A percentile compares a stretch with the other conserved stretches of the same genome.
These are phyloP conservation scores for Silurus lanzhouensis DNA, from an alignment of 2,797 vertebrate genomes.

Conservation along the genomic window DNA sequence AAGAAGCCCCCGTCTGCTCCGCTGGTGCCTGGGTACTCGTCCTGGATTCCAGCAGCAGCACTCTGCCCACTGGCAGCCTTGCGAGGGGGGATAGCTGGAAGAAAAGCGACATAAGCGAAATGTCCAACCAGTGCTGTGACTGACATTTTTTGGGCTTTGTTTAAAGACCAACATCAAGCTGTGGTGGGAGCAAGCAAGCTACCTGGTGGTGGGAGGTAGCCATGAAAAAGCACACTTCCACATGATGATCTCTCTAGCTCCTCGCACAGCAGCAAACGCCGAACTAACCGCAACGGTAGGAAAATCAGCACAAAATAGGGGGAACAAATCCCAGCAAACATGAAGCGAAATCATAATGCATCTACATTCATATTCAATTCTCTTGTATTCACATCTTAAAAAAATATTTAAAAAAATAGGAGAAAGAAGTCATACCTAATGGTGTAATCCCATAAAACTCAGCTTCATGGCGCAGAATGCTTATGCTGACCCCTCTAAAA, in stretches of 20 bases:
- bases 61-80: conserved; percentile 75
- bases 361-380: not conserved
- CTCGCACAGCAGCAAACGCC: conserved; percentile 91
- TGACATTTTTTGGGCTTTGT: not conserved
- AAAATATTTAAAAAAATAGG: not conserved
- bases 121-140: not conserved
- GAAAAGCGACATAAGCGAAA: conserved; percentile 6
- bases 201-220: conserved; percentile 97
- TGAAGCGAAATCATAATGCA: not conserved
- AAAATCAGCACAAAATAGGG: not conserved
- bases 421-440: conserved; percentile 77
- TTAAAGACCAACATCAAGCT: not conserved
- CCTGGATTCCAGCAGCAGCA: conserved; percentile 62
- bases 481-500: conserved; percentile 92
- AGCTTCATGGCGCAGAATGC: conserved; percentile 92
- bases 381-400: not conserved
- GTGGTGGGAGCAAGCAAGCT: too few species aligned
- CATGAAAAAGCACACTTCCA: conserved; percentile 96
- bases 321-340: not conserved
- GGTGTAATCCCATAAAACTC: conserved; percentile 99
- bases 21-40: conserved; percentile 74
- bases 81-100: conserved; percentile 86
- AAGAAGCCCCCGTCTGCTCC: conserved; percentile 77
- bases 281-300: conserved; percentile 71
- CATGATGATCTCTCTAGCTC: conserved; percentile 97